Evolutionary conservation across 2,113 vertebrate species (phyloP), one percentile per base, ranked within the genome.

Genomic region (Gallinago paraguaiae): DNA sequence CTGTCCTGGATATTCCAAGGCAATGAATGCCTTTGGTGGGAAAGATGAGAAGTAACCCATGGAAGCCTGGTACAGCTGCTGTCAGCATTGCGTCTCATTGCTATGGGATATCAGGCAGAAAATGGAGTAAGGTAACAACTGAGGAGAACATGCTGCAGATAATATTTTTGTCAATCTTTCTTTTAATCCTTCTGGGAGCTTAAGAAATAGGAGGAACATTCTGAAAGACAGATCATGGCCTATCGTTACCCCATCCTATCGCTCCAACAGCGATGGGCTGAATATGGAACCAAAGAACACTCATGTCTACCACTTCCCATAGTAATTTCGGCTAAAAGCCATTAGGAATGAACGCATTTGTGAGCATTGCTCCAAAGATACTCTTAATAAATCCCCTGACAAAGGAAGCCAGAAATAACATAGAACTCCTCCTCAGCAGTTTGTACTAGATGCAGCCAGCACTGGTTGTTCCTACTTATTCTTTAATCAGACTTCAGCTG

Each of bases 61-160:
- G 31, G 79, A 93, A 94, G 68, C 17, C 71, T 91, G 45, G 59
- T 69, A 80, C 63, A 88, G 83, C 88, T 96, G 88, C 75, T 74
- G 25, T 50, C 59, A 85, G 85, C 85, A 80, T 45, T 65, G 79
- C 45, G 72, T 72, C 85, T 61, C 51, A 83, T 25, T 81, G 86
- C 60, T 81, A 23, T 17, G 68, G 79, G 79, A 48, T 61, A 87
- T 50, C 63, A 80, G 63, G 50, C 70, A 92, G 85, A 92, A 95
- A 88, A 69, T 10, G 79, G 68, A 74, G 56, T 39, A 83, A 79
- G 57, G 53, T 61, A 41, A 63, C 35, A 80, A 78, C 60, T 64
- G 65, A 86, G 86, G 46, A 78, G 56, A 88, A 71, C 48, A 48
- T 30, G 43, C 27, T 90, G 91, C 67, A 87, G 57, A 86, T 51